A percentile compares a stretch with the other conserved stretches of the same genome.
These are phyloP conservation scores for Caenorhabditis tropicalis DNA, from an alignment of 1,140 invertebrate species.

Conservation along the genomic window DNA sequence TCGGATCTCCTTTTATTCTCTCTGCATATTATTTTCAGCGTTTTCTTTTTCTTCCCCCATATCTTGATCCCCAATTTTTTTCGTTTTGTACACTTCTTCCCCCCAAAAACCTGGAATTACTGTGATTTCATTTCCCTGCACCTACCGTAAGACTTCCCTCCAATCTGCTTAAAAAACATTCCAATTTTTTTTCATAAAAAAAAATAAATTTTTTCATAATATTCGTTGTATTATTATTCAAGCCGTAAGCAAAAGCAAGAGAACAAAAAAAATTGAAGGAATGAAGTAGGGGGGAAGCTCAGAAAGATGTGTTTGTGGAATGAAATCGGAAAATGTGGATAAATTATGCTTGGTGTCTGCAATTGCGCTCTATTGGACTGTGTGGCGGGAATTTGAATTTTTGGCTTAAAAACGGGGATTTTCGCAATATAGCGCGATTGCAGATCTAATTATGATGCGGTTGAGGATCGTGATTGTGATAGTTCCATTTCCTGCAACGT, in stretches of 20 bases:
- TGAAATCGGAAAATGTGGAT: not conserved
- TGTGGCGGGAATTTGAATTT: not conserved
- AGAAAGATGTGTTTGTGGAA: not conserved
- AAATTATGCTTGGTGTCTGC: not conserved
- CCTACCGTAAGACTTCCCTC: too few species aligned
- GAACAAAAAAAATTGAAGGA: not conserved
- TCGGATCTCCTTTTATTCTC: constrained; percentile 22
- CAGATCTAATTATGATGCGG: constrained; percentile 21
- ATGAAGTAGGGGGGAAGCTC: constrained; percentile 9
- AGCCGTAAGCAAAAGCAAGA: constrained; percentile 21
- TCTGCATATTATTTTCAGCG: constrained; percentile 1
- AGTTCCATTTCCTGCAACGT: constrained; percentile 9
- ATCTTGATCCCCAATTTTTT: not conserved
- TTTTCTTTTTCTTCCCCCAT: too few species aligned
- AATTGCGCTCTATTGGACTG: too few species aligned
- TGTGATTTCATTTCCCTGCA: not conserved
- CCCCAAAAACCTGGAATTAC: not conserved
- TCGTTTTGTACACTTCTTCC: not conserved
- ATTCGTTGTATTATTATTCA: not conserved
- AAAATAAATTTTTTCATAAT: not conserved
- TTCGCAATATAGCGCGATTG: not conserved
- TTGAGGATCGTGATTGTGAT: not conserved
- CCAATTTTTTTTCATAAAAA: not conserved
- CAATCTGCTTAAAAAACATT: too few species aligned
- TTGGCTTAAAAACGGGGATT: not conserved